Base-by-base conservation (phyloP, 1,140 invertebrate species). In the Lepidurus couesii region DNA sequence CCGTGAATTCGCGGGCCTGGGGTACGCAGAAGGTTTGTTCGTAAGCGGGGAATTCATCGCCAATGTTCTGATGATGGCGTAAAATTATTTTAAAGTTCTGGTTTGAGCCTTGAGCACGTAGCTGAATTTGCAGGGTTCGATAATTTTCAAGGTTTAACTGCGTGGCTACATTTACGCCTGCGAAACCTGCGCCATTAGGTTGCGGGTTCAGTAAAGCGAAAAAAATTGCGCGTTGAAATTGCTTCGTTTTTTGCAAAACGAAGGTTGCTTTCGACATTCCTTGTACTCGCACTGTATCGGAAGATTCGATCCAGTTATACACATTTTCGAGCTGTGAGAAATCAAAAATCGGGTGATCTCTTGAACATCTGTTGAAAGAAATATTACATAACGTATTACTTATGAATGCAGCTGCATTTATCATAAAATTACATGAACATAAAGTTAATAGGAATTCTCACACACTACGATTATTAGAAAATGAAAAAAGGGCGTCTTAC, bases 161-260 rank as follows among this genome's bases (percentile, higher is more conserved):
- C 6, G 85, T 85, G 7, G 83, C 76, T 1, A 84, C 88, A 47
- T 87, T 83, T 75, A 90, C 86, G 10, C 90, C 90, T 65, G 90
- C 90, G 83, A 92, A 91, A 7, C 90, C 89, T 44, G 91, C 91
- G 1, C 90, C 90, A 80, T 91, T 91, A 9, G 87, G 85, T 83
- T 91, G 90, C 7, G 91, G 90, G 83, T 91, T 91, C 7, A 92
- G 82, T 16, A 91, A 81, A 5, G 88, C 88, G 81, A 92, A 92
- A 79, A 92, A 88, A 81, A 92, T 84, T 0, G 88, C 90, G 82
- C 89, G 84, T 83, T 90, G 89, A 79, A 89, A 90, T 43, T 86
- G 78, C 80, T 86, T 84, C 6, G 87, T 88, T 81, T 89, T 90
- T 82, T 90, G 88, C 34, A 91, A 80, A 5, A 86, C 85, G 10